Percentiles rank a stretch among this genome's conserved stretches.
Evolutionary conservation across 2,888 invertebrate species (phyloP).

Genomic region (Diadegma fenestrale): DNA sequence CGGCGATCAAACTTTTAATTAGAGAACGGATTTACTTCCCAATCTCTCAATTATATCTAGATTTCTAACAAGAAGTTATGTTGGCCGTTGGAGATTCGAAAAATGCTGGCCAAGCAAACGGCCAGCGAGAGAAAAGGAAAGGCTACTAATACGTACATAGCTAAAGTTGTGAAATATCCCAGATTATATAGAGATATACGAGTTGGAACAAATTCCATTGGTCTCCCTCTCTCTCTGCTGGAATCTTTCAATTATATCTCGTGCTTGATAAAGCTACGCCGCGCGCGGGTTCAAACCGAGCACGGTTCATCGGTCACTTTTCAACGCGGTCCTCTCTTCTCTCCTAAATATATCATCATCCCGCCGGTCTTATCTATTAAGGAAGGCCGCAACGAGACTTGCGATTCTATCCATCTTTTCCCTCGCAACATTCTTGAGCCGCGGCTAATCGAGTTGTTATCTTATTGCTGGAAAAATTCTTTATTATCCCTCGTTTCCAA

Average conservation of each 20-base stretch:
- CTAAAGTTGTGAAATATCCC: constrained; percentile 36
- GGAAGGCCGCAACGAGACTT: neutral
- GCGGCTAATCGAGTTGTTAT: constrained; percentile 8
- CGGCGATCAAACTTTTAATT: constrained; percentile 68
- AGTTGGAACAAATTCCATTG: no score
- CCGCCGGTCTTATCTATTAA: constrained; percentile 12
- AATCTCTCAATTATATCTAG: constrained; percentile 68
- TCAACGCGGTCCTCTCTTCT: constrained; percentile 18
- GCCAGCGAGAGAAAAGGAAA: constrained; percentile 22
- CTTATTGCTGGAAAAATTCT: neutral
- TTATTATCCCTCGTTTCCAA: neutral
- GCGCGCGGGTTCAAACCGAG: constrained; percentile 41
- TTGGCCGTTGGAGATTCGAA: constrained; percentile 18
- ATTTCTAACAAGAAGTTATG: constrained; percentile 50
- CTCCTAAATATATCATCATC: neutral
- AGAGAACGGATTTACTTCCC: constrained; percentile 65
- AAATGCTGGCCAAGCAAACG: constrained; percentile 29
- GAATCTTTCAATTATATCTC: constrained; percentile 68
- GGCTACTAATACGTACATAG: neutral
- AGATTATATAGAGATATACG: neutral
- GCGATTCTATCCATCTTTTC: neutral
- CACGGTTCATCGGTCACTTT: constrained; percentile 60
- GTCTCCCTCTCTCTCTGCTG: no score
- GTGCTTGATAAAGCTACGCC: constrained; percentile 61
- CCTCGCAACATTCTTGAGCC: neutral